Evolutionary conservation across 2,888 invertebrate species (phyloP).

Genomic region (Ischnus inquisitorius): DNA sequence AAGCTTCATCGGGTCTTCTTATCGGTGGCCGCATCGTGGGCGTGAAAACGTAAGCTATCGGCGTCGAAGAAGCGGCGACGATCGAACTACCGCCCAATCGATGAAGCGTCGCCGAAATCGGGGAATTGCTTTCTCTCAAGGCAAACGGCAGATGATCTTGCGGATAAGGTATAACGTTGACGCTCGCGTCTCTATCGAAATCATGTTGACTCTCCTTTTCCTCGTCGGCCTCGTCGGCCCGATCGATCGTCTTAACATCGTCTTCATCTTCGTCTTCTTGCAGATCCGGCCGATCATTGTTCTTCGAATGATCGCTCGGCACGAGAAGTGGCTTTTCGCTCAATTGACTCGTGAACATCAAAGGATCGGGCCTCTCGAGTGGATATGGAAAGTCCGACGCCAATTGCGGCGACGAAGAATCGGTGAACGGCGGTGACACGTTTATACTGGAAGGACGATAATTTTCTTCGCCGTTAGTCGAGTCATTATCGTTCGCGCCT

Average conservation of each 20-base stretch:
- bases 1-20: constrained; percentile 72
- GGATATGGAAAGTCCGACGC: constrained; percentile 89
- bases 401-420: constrained; percentile 76
- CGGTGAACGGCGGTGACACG: constrained; percentile 35
- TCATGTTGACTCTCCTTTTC: constrained; percentile 58
- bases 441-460: constrained; percentile 38
- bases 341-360: constrained; percentile 80
- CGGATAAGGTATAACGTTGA: constrained; percentile 85
- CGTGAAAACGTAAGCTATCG: constrained; percentile 89
- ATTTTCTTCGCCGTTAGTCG: constrained; percentile 83
- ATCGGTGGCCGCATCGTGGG: constrained; percentile 86
- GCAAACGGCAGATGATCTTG: constrained; percentile 85
- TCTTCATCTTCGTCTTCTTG: constrained; percentile 32
- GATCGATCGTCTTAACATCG: constrained; percentile 3
- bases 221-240: background rate
- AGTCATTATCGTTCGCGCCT: constrained; percentile 73
- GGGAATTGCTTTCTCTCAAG: constrained; percentile 78
- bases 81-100: constrained; percentile 71
- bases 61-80: constrained; percentile 84
- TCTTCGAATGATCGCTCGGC: constrained; percentile 78
- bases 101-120: constrained; percentile 82
- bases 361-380: constrained; percentile 88
- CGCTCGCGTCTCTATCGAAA: constrained; percentile 78
- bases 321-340: constrained; percentile 85
- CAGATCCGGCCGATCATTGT: constrained; percentile 11